These are phyloP conservation scores for Speoplatyrhinus poulsoni DNA, from an alignment of 2,113 vertebrate genomes.

Conservation along the genomic window DNA sequence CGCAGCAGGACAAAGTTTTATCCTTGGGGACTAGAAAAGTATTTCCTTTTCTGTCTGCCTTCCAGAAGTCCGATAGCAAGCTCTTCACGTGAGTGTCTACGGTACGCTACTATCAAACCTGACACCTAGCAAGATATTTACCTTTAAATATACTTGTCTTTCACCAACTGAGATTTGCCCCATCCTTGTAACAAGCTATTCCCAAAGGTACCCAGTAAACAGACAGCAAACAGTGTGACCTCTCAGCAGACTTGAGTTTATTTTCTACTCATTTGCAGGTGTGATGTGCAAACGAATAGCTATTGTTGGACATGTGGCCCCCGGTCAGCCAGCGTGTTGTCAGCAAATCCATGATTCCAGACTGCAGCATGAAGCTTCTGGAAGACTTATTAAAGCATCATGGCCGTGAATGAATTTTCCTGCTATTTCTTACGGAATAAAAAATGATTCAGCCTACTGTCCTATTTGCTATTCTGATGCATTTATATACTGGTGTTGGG, in stretches of 20 bases:
- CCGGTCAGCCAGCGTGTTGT: conserved; percentile 14
- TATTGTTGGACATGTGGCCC: conserved; percentile 29
- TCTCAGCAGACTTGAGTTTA: conserved; percentile 25
- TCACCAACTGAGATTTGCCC: conserved; percentile 4
- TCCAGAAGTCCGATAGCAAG: neutral
- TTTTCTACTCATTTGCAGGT: conserved; percentile 44
- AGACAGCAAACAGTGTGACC: conserved; percentile 4
- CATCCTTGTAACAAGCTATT: conserved; percentile 1
- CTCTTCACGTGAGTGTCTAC: neutral
- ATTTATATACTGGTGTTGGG: too few species aligned
- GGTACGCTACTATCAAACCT: neutral
- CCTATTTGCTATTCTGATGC: too few species aligned
- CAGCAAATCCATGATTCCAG: neutral
- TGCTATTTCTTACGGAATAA: too few species aligned
- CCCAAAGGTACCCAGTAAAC: conserved; percentile 9
- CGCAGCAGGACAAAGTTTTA: conserved; percentile 13
- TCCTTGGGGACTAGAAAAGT: conserved; percentile 21
- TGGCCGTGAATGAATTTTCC: too few species aligned
- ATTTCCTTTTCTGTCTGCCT: neutral
- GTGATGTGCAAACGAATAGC: conserved; percentile 38
- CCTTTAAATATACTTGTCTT: conserved; percentile 9
- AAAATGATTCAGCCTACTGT: too few species aligned
- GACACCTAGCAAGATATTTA: conserved; percentile 9
- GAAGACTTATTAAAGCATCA: too few species aligned
- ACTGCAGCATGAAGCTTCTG: too few species aligned